Evolutionary conservation across 2,888 invertebrate species (phyloP), one percentile per base, ranked within the genome.

Genomic region (Eurytoma adleriae): DNA sequence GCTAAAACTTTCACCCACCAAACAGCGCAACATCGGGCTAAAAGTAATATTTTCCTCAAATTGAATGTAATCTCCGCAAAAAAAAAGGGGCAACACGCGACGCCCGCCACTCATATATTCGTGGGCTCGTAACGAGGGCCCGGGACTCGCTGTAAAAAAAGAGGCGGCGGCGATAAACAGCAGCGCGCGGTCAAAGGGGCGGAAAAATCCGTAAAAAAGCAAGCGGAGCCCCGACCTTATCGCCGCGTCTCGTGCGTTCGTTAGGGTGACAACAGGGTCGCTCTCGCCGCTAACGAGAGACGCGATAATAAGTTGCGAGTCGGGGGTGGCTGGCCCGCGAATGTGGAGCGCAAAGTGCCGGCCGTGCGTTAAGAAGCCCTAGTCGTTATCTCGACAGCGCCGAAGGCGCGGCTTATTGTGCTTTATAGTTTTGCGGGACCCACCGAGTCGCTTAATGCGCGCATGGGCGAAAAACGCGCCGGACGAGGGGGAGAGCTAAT

Each of bases 291-390:
- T 74, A 74, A 79, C 73, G 73, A 79, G 69, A 70, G 48, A 16
- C 56, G 59, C 57, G 66, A 79, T 79, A 79, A 74, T 74, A 40
- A 40, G 40, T 40, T 40, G 7, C 40, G 40, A 40, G 40, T 1
- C 10, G 30, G 16, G 30, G 40, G 16, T 27, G 30, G 40, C 5
- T 27, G n/a, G 54, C n/a, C 61, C 48, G 20, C 56, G 30, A 72
- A 73, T 78, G 40, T 78, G 54, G 71, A 61, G 61, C 72, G 16
- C 24, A 48, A 71, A 71, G 71, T 71, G 68, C 30, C 5, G 50
- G 59, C 70, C 40, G 69, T 54, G 62, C 24, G 40, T 40, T 40
- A 40, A 56, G 48, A 61, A 71, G 27, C 24, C 3, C 16, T 27
- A 20, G 18, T 66, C 70, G 57, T 71, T 78, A 78, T 71, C 71